phyloP scores from a whole-genome alignment of 2,113 vertebrate species.

The Rhea pennata region DNA sequence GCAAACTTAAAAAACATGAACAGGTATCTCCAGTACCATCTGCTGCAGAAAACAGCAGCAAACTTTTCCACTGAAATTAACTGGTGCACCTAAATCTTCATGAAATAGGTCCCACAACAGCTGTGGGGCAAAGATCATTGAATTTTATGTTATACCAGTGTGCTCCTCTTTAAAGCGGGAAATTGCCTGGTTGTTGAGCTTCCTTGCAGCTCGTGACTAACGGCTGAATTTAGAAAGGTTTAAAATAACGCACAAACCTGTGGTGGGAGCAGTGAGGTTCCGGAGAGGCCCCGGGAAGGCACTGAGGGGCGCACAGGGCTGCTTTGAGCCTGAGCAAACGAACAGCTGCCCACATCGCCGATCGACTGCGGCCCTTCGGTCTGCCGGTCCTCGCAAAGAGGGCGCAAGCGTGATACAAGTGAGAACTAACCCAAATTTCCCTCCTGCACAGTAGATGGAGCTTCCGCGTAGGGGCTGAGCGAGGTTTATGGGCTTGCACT shows the following conservation, averaged over 20 bases:
- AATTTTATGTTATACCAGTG: background rate
- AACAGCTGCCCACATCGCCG: background rate
- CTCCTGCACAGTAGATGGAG: background rate
- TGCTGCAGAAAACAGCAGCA: background rate
- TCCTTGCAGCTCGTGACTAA: background rate
- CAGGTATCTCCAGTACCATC: background rate
- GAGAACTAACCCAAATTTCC: background rate
- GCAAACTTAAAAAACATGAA: background rate
- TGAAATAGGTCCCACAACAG: background rate
- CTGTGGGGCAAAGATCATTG: background rate
- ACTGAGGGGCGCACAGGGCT: background rate
- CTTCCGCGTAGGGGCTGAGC: background rate
- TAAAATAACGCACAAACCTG: background rate
- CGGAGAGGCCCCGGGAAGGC: background rate
- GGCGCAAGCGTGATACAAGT: background rate
- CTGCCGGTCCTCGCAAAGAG: background rate
- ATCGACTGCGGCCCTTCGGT: background rate
- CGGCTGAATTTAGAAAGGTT: background rate
- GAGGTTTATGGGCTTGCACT: background rate
- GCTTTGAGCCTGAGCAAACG: background rate
- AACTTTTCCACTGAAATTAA: background rate
- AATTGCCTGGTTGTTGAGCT: background rate
- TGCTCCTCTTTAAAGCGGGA: background rate
- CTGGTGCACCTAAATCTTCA: background rate
- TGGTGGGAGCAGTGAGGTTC: background rate